A percentile compares a stretch with the other conserved stretches of the same genome.
These are phyloP conservation scores for Asarcornis scutulata DNA, from an alignment of 2,113 vertebrate species.

Conservation along the genomic window DNA sequence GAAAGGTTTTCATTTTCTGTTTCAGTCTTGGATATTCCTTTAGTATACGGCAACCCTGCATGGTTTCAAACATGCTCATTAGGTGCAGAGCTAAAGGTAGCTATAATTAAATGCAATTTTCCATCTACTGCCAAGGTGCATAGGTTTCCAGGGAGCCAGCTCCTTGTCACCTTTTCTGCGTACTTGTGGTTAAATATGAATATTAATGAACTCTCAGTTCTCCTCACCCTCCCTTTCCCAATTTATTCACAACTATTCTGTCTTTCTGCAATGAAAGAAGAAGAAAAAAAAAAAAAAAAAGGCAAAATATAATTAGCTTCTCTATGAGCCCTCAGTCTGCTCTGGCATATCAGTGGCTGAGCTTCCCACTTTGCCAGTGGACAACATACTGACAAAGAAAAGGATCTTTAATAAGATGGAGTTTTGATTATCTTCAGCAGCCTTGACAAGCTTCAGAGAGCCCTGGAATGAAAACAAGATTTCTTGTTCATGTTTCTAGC, in stretches of 20 bases:
- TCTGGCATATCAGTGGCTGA: conserved; percentile 47
- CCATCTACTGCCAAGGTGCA: conserved; percentile 49
- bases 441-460: conserved; percentile 1
- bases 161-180: conserved; percentile 65
- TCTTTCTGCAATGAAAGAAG: conserved; percentile 35
- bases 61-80: conserved; percentile 49
- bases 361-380: conserved; percentile 39
- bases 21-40: conserved; percentile 17
- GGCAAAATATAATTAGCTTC: conserved; percentile 60
- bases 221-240: conserved; percentile 16
- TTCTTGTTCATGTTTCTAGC: background rate
- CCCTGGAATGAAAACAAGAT: background rate
- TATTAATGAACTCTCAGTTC: conserved; percentile 60
- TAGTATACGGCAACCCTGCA: background rate
- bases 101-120: conserved; percentile 66
- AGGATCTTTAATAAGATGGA: conserved; percentile 7
- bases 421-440: conserved; percentile 21
- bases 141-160: conserved; percentile 51
- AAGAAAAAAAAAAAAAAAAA: background rate
- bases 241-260: conserved; percentile 55
- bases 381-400: conserved; percentile 40
- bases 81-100: conserved; percentile 53
- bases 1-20: conserved; percentile 26
- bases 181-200: conserved; percentile 56
- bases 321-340: conserved; percentile 6